Evolutionary conservation across 2,797 vertebrate species (phyloP), one percentile per base, ranked within the genome.

Genomic region (Parauchenoglanis ngamensis): DNA sequence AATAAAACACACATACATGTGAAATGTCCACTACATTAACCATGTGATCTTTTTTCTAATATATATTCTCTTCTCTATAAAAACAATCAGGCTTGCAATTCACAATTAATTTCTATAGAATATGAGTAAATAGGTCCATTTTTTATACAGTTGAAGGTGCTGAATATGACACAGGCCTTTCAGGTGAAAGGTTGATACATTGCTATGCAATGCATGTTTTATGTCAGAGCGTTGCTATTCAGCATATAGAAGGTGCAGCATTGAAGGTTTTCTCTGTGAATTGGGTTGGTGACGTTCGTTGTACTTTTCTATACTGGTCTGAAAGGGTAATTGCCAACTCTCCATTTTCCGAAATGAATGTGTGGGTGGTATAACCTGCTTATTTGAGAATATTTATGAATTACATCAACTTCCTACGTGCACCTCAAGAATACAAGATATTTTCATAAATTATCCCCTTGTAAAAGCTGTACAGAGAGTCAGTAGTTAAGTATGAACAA

Each of bases 381-480:
- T 80, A 61, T 81, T 44, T 61, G 23, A 25, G 31, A 44, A n/a
- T 23, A 79, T 81, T n/a, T 63, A 63, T 81, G 78, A 81, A n/a
- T n/a, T 25, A 61, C 78, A 44, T 81, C 23, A 63, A 61, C 57
- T 61, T 80, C 31, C 31, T 79, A 12, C 11, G 2, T 59, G 57
- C 31, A 61, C 35, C 40, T 46, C 56, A 8, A 61, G 57, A 21
- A 5, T 7, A 78, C 28, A 12, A 25, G 19, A 40, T 13, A 77
- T 59, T 63, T 44, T 63, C 13, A 63, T 28, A 46, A 63, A 8
- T 17, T 44, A 63, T 61, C 40, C 40, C 63, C 57, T 25, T 81
- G 35, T 81, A 7, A 23, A 81, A 63, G 40, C 6, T 12, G 21
- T n/a, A 46, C 57, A 81, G 40, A 44, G 57, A 44, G 56, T 25